Conservation (phyloP, 2,888 invertebrate genomes). For the Drosophila demipolita region DNA sequence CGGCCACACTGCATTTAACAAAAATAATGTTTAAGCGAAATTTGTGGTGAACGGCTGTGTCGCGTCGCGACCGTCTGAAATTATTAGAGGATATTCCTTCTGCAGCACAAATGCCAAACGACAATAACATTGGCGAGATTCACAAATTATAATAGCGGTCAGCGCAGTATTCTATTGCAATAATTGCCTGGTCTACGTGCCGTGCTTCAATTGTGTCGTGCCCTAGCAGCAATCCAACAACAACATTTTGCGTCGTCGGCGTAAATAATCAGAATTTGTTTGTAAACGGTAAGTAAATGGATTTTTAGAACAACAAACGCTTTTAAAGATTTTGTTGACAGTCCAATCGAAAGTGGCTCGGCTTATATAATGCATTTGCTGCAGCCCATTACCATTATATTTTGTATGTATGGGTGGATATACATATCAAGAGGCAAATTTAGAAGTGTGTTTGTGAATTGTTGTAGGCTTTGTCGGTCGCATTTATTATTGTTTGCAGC, state of each 20-base stretch:
- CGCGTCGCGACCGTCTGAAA: constrained; percentile 43
- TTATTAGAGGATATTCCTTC: constrained; percentile 7
- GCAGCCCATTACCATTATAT: constrained; percentile 16
- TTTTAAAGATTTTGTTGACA: constrained; percentile 12
- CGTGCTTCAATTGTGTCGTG: constrained; percentile 1
- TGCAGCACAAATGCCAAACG: constrained; percentile 13
- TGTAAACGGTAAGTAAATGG: constrained; percentile 47
- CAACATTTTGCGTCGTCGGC: constrained; percentile 29
- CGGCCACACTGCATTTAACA: constrained; percentile 23
- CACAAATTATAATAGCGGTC: not conserved
- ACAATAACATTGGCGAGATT: constrained; percentile 6
- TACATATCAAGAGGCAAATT: not conserved
- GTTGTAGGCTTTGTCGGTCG: constrained; percentile 16
- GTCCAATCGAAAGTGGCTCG: constrained; percentile 20
- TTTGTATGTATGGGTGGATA: not conserved
- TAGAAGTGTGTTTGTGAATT: constrained; percentile 2
- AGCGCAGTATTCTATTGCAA: not conserved
- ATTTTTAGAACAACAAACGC: constrained; percentile 1
- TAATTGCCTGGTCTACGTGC: not conserved
- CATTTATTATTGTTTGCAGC: constrained; percentile 20
- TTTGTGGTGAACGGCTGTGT: constrained; percentile 40
- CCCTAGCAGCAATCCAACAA: constrained; percentile 10
- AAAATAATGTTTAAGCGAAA: constrained; percentile 52
- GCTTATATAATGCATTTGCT: constrained; percentile 48
- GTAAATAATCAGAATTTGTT: constrained; percentile 27